Conservation (phyloP, 2,113 vertebrate genomes). For the Hydropotes inermis region DNA sequence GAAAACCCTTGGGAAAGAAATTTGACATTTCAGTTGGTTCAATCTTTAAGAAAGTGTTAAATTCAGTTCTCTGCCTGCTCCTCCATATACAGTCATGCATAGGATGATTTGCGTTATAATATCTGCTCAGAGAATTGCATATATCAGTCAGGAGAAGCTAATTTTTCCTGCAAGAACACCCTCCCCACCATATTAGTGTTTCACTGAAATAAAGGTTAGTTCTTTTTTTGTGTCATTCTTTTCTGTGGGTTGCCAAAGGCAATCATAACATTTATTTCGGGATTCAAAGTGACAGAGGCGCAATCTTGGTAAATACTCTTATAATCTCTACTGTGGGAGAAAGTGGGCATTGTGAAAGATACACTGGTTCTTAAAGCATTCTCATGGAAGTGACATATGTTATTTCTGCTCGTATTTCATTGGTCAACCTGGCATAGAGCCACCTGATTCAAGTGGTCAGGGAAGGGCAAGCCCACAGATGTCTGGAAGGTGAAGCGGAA, state of each 20-base stretch:
- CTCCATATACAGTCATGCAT: not conserved
- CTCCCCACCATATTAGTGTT: not conserved
- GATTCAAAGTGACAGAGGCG: not conserved
- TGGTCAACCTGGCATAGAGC: not conserved
- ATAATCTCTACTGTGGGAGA: not conserved
- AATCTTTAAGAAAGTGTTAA: not conserved
- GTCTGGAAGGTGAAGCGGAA: not conserved
- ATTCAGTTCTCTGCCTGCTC: not conserved
- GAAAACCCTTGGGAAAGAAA: not conserved
- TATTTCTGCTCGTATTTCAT: not conserved
- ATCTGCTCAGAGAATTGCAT: not conserved
- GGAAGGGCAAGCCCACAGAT: not conserved
- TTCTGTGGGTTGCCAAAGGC: not conserved
- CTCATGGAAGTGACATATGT: not conserved
- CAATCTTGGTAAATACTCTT: not conserved
- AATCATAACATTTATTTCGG: not conserved
- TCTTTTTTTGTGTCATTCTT: not conserved
- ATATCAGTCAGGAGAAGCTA: not conserved
- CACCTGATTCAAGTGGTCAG: not conserved
- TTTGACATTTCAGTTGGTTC: not conserved
- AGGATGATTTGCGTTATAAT: not conserved
- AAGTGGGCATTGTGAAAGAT: accelerated
- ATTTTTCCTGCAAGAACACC: not conserved
- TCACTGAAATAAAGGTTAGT: not conserved
- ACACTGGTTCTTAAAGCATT: not conserved